A percentile compares a stretch with the other conserved stretches of the same genome.
These are phyloP conservation scores for Phalacrocorax aristotelis DNA, from an alignment of 2,113 vertebrate species.

Conservation along the genomic window DNA sequence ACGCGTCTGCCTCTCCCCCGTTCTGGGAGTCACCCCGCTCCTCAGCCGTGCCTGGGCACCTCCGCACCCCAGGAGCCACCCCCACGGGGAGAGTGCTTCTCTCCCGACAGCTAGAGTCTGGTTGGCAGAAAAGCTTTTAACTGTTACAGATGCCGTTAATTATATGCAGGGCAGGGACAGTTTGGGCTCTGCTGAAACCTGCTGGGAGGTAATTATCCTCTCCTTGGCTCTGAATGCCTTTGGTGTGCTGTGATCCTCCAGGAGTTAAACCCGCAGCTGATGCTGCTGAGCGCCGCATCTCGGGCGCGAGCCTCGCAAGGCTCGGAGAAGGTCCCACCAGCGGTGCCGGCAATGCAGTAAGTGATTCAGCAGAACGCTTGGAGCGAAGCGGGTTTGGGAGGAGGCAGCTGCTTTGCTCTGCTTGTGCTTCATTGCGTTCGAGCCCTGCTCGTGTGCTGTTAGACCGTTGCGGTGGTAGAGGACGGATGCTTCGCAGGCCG, in stretches of 20 bases:
- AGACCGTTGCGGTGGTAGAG: accelerated
- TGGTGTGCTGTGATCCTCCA: not conserved
- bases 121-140: not conserved
- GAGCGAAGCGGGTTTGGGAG: not conserved
- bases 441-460: accelerated
- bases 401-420: not conserved
- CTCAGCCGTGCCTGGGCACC: not conserved
- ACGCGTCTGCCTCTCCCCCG: not conserved
- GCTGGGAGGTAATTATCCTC: not conserved
- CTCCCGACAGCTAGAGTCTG: not conserved
- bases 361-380: constrained; percentile 28
- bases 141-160: not conserved
- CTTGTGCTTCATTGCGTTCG: accelerated
- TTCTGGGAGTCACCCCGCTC: accelerated
- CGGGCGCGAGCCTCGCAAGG: not conserved
- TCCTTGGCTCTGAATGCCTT: not conserved
- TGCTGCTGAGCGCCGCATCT: not conserved
- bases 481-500: accelerated
- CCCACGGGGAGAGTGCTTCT: accelerated
- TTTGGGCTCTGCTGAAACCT: not conserved
- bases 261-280: not conserved
- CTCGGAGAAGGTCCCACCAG: not conserved
- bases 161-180: not conserved
- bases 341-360: not conserved
- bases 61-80: not conserved